Evolutionary conservation across 2,888 invertebrate genomes (phyloP), one percentile per base, ranked within the genome.

Genomic region (Pasiphila rectangulata): DNA sequence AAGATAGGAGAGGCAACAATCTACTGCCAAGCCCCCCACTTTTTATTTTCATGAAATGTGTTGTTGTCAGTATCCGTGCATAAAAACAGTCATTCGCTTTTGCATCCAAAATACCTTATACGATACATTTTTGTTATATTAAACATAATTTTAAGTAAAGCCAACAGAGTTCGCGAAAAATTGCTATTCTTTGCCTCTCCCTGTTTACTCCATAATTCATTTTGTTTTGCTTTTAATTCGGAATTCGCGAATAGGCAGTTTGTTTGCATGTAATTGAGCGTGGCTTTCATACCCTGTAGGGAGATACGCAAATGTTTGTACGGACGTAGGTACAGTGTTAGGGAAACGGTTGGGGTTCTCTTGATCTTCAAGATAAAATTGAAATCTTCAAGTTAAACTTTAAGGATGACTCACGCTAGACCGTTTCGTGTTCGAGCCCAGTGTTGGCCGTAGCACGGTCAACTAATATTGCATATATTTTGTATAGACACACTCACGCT

Each of bases 261-360:
- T 58, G 58, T 58, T 58, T 59, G 56, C 41, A 53, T 55, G 59
- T 59, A 59, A 59, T 59, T 59, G 59, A 59, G 59, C 59, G 54
- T 51, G 48, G 46, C 48, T 56, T 36, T 46, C 52, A 46, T 53
- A 48, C 51, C 52, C 49, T 44, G 24, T 43, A 52, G 48, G 51
- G 57, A 50, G 50, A 45, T 50, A 45, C 36, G 45, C 50, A 50
- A 50, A 50, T 50, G 45, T 50, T 50, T 50, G 45, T 16, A 24
- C 32, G 30, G 34, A 34, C 29, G 23, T 6, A 4, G 35, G 1
- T 30, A 39, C 25, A 43, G 47, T 27, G 29, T 10, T 25, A n/a
- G 6, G 5, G n/a, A 6, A 16, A 27, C 25, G 35, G 41, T 23
- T 38, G 2, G 6, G 12, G n/a, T n/a, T 34, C 3, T 9, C 6